Evolutionary conservation across 2,888 invertebrate species (phyloP).

Genomic region (Apoda limacodes): DNA sequence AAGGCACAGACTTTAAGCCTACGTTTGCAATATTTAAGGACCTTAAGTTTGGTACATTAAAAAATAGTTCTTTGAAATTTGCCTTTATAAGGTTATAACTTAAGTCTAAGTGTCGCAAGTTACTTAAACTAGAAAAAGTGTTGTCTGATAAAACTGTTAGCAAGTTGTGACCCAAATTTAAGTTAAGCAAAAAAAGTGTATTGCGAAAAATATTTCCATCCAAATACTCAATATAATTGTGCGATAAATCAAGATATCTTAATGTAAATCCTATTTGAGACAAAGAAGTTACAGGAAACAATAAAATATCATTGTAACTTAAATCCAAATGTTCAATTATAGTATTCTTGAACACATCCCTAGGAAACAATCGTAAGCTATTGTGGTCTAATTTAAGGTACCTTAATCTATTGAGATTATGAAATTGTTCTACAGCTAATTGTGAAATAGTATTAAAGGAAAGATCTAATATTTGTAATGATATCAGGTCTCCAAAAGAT

Average conservation of each 20-base stretch:
- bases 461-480: conserved; percentile 82
- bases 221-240: conserved; percentile 86
- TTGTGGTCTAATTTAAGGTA: conserved; percentile 81
- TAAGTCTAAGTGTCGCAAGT: conserved; percentile 82
- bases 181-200: conserved; percentile 80
- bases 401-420: conserved; percentile 78
- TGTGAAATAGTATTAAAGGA: conserved; percentile 81
- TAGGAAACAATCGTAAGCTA: conserved; percentile 77
- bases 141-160: conserved; percentile 89
- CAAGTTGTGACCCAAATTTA: conserved; percentile 84
- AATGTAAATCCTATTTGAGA: conserved; percentile 84
- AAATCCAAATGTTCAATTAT: conserved; percentile 84
- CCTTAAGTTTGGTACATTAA: conserved; percentile 85
- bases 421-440: conserved; percentile 84
- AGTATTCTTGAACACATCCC: conserved; percentile 84
- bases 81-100: conserved; percentile 85
- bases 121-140: conserved; percentile 85
- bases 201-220: conserved; percentile 90
- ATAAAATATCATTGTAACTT: conserved; percentile 80
- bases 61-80: conserved; percentile 88
- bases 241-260: conserved; percentile 80
- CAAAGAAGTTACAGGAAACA: conserved; percentile 83
- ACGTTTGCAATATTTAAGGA: conserved; percentile 81
- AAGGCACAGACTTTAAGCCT: conserved; percentile 81
- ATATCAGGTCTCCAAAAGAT: conserved; percentile 80